Evolutionary conservation across 2,888 invertebrate species (phyloP), one percentile per base, ranked within the genome.

Genomic region (Sepiola atlantica): DNA sequence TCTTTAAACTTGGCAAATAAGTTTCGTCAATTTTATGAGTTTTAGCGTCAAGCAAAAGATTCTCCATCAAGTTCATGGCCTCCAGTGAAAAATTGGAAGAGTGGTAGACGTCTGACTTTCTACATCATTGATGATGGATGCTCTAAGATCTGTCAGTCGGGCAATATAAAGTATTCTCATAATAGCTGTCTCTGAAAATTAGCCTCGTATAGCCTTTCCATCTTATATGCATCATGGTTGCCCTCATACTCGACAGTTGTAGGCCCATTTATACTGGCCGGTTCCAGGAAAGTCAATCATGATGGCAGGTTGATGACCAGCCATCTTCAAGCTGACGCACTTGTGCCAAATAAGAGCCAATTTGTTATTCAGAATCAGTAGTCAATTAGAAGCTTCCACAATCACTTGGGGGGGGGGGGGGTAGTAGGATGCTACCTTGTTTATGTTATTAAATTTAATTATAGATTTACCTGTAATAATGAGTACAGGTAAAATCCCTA

Each of bases 351-450:
- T 77, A 77, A 77, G 77, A 32, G 77, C 32, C 77, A 77, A 77
- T 77, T 77, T 77, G 77, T 77, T n/a, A 77, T 77, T n/a, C n/a
- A 32, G 77, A 77, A 18, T n/a, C 16, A 21, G n/a, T 77, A 32
- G 77, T 77, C 77, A 77, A n/a, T 77, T 77, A 77, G 77, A 77
- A 77, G n/a, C n/a, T 77, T n/a, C n/a, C 77, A n/a, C 14, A 77
- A 18, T 0, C 77, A 32, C 32, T 77, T 32, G n/a, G n/a, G 0
- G 8, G 77, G n/a, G 77, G 2, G 45, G 45, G 8, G n/a, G n/a
- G n/a, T n/a, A n/a, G n/a, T 45, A 45, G 45, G 77, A 77, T 77
- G 77, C 77, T 77, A 77, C n/a, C 77, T 77, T 77, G n/a, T 14
- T 77, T 77, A 32, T n/a, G 77, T 77, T 77, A 77, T 77, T 77